Evolutionary conservation across 2,113 vertebrate species (phyloP).

Genomic region (Ophthalmolycus amberensis): DNA sequence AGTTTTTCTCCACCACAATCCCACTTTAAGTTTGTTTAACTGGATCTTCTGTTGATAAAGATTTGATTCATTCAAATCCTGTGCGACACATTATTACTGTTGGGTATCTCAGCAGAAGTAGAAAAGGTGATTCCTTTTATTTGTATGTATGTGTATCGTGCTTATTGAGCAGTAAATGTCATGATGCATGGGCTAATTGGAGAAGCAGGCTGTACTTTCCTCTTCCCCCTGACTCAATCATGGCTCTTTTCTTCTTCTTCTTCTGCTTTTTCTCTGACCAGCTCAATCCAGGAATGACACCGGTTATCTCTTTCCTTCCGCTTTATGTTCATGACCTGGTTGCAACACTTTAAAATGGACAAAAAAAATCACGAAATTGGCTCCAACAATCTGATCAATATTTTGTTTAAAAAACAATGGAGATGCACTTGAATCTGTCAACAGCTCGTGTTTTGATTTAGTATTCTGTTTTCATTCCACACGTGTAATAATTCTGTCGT

Average conservation of each 20-base stretch:
- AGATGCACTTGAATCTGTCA: neutral
- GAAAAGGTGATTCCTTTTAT: neutral
- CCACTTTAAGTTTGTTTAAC: neutral
- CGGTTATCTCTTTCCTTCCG: conserved; percentile 23
- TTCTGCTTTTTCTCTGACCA: conserved; percentile 60
- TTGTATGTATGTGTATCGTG: neutral
- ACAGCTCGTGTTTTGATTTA: neutral
- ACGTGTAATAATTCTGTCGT: neutral
- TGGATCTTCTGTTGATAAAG: neutral
- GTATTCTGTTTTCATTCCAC: neutral
- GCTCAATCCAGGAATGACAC: conserved; percentile 47
- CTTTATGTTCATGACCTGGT: conserved; percentile 29
- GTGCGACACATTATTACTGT: neutral
- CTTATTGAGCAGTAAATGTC: neutral
- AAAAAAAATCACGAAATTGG: neutral
- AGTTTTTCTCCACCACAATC: neutral
- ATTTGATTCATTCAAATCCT: neutral
- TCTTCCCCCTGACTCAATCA: conserved; percentile 14
- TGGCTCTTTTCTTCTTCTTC: conserved; percentile 18
- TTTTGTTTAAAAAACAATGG: neutral
- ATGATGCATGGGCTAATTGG: conserved; percentile 29
- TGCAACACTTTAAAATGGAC: neutral
- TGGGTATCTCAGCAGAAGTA: neutral
- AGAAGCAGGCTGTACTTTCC: conserved; percentile 43
- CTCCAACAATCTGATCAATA: neutral